Percentiles rank a stretch among this genome's conserved stretches.
These are phyloP conservation scores for Thalassoma bifasciatum DNA, from an alignment of 2,113 vertebrate genomes.

Conservation along the genomic window DNA sequence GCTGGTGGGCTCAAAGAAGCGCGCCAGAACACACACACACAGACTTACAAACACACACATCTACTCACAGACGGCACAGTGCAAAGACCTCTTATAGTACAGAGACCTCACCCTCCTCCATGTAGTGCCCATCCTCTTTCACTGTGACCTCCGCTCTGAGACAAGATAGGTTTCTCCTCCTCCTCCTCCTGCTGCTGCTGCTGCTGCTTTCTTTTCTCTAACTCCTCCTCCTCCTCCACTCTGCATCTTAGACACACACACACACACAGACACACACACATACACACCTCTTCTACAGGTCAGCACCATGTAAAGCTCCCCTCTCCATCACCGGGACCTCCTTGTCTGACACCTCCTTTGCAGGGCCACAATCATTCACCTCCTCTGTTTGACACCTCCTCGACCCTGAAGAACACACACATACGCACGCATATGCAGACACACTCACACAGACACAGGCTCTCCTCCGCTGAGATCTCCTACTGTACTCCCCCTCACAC, in stretches of 20 bases:
- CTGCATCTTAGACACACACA: constrained; percentile 50
- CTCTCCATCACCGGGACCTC: constrained; percentile 71
- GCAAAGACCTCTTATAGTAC: constrained; percentile 64
- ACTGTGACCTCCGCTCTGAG: constrained; percentile 59
- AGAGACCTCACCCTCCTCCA: constrained; percentile 69
- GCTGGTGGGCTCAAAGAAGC: constrained; percentile 82
- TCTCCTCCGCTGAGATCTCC: constrained; percentile 72
- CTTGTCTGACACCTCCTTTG: constrained; percentile 70
- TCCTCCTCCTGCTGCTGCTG: constrained; percentile 44
- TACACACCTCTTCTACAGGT: constrained; percentile 59
- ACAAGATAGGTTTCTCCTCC: constrained; percentile 49
- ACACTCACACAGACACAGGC: constrained; percentile 55
- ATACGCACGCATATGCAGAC: constrained; percentile 3
- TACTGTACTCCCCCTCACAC: constrained; percentile 76
- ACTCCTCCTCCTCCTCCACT: constrained; percentile 40
- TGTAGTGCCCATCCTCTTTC: constrained; percentile 65
- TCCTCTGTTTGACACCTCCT: constrained; percentile 72
- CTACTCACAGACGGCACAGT: constrained; percentile 45
- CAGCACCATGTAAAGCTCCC: constrained; percentile 46
- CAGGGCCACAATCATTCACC: constrained; percentile 62
- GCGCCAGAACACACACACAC: constrained; percentile 62
- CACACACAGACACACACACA: constrained; percentile 55
- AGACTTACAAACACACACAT: constrained; percentile 22
- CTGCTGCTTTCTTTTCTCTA: constrained; percentile 34
- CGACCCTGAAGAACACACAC: constrained; percentile 62